Evolutionary conservation across 92 coral and sea anemone species (phyloP).

Genomic region (Parazoanthus atlanticus): DNA sequence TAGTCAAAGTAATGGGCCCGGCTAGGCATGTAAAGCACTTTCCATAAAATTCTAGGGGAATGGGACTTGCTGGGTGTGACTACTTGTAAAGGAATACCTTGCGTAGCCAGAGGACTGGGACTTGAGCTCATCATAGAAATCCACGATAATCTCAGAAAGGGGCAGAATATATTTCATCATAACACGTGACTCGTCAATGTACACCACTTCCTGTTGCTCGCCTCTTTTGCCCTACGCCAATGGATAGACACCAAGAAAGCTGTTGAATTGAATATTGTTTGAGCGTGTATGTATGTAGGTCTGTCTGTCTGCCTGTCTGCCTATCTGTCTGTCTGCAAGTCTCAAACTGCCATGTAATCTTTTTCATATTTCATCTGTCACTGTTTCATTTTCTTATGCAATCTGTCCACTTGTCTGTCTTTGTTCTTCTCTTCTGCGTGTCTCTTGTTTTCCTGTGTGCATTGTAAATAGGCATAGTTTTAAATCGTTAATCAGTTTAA

Average conservation of each 20-base stretch:
- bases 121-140: conserved; percentile 94
- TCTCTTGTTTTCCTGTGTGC: background rate
- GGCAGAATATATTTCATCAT: conserved; percentile 93
- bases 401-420: background rate
- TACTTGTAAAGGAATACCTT: conserved; percentile 56
- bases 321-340: background rate
- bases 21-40: too few relatives aligned
- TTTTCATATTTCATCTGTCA: background rate
- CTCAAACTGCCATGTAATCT: background rate
- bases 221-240: conserved; percentile 75
- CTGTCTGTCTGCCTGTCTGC: background rate
- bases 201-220: conserved; percentile 85
- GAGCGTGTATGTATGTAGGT: background rate
- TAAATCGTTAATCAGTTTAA: too few relatives aligned
- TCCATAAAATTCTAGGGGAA: too few relatives aligned
- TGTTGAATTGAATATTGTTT: too few relatives aligned
- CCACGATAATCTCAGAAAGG: conserved; percentile 85
- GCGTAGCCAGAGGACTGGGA: conserved; percentile 96
- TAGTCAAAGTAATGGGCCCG: too few relatives aligned
- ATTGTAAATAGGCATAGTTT: too few relatives aligned
- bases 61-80: background rate
- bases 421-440: too few relatives aligned
- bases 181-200: conserved; percentile 90
- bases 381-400: background rate
- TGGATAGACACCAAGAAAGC: background rate